Evolutionary conservation across 2,797 vertebrate genomes (phyloP).

Genomic region (Decapterus maruadsi): DNA sequence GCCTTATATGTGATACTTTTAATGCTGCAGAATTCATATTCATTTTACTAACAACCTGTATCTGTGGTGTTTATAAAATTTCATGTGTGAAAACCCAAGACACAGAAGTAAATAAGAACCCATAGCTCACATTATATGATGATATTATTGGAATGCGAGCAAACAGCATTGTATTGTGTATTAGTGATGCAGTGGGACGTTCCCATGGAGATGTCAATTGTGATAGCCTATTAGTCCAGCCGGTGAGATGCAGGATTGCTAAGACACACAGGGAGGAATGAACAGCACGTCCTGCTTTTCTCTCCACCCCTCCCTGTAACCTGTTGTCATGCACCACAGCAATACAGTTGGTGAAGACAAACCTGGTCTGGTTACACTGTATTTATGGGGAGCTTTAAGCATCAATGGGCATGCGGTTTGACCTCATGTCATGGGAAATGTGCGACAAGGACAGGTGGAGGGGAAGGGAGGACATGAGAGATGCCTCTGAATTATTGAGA

Average conservation of each 20-base stretch:
- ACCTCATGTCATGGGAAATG: conserved; percentile 63
- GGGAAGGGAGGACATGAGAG: conserved; percentile 71
- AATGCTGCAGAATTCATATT: conserved; percentile 15
- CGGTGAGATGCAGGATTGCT: conserved; percentile 52
- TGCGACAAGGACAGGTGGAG: conserved; percentile 73
- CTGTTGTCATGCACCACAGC: conserved; percentile 57
- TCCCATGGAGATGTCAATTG: conserved; percentile 83
- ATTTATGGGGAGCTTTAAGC: conserved; percentile 36
- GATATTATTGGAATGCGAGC: conserved; percentile 62
- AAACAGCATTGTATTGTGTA: conserved; percentile 65
- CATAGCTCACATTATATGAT: conserved; percentile 7
- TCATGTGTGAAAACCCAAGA: conserved; percentile 13
- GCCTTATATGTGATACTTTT: conserved; percentile 11
- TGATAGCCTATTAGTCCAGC: conserved; percentile 65
- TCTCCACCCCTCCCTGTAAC: conserved; percentile 27
- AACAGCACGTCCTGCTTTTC: conserved; percentile 24
- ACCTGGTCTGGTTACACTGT: conserved; percentile 44
- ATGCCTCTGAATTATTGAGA: conserved; percentile 82
- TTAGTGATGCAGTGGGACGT: conserved; percentile 72
- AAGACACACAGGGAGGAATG: conserved; percentile 58
- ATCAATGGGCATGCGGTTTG: conserved; percentile 59
- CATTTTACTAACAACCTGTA: neutral
- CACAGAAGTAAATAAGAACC: neutral
- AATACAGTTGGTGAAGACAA: conserved; percentile 44
- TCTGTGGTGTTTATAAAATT: conserved; percentile 8